phyloP scores from a whole-genome alignment of 1,140 invertebrate species.

The Belonocnema kinseyi region DNA sequence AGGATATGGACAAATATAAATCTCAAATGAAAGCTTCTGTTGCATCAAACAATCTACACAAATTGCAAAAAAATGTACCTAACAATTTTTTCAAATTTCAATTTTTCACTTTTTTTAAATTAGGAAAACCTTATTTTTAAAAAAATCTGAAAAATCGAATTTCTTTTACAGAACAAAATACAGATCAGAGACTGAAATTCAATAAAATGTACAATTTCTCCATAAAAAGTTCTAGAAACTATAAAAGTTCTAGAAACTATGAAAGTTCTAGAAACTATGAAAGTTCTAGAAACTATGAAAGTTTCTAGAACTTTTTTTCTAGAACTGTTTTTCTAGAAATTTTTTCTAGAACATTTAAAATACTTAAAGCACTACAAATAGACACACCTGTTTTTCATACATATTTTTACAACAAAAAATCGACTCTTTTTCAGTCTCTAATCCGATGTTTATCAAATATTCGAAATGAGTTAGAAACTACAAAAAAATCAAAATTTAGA shows the following conservation, averaged over 20 bases:
- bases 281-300: too few species aligned
- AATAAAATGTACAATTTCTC: background rate
- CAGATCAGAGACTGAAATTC: constrained; percentile 15
- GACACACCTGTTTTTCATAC: background rate
- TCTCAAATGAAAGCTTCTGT: constrained; percentile 50
- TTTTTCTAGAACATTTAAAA: too few species aligned
- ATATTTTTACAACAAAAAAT: background rate
- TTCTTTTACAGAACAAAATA: background rate
- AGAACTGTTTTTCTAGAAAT: too few species aligned
- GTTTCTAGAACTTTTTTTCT: too few species aligned
- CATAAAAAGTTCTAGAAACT: too few species aligned
- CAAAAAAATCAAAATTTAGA: too few species aligned
- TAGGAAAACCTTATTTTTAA: background rate
- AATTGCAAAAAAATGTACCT: constrained; percentile 22
- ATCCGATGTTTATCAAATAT: background rate
- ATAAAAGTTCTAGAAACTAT: too few species aligned
- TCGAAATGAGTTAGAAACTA: background rate
- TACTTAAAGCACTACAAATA: background rate
- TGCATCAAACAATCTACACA: constrained; percentile 30
- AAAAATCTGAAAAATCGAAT: background rate
- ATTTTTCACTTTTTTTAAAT: background rate
- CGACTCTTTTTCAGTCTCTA: background rate
- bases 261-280: too few species aligned
- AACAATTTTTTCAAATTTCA: background rate
- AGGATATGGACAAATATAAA: constrained; percentile 77